Evolutionary conservation across 1,140 invertebrate genomes (phyloP).

Genomic region (Drosophila carrolli): DNA sequence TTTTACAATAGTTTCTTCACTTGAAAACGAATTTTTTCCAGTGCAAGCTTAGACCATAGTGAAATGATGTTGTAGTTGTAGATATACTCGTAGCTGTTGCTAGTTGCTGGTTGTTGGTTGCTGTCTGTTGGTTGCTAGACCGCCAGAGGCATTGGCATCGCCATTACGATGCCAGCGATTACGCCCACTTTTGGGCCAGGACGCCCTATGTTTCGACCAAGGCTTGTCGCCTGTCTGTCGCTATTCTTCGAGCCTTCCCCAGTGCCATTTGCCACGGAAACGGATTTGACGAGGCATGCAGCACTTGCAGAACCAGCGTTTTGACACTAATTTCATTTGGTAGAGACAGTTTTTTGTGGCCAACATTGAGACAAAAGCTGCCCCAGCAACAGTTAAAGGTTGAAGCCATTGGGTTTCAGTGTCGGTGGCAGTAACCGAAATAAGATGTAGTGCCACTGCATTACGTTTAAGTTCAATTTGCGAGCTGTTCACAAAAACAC

Average conservation of each 20-base stretch:
- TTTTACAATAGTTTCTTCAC: too few species aligned
- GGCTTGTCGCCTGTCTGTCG: conserved; percentile 40
- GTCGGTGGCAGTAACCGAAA: conserved; percentile 21
- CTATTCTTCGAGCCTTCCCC: conserved; percentile 18
- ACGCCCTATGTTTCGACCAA: conserved; percentile 15
- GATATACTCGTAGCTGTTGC: conserved; percentile 15
- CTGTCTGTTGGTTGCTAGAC: conserved; percentile 45
- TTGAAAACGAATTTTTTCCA: background rate
- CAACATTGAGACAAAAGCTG: conserved; percentile 14
- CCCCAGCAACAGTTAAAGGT: conserved; percentile 16
- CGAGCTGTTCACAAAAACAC: conserved; percentile 31
- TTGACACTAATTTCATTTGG: conserved; percentile 80
- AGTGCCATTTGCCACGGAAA: conserved; percentile 47
- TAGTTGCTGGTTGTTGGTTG: conserved; percentile 16
- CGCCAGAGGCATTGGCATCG: conserved; percentile 29
- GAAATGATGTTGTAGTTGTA: conserved; percentile 28
- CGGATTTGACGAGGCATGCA: conserved; percentile 52
- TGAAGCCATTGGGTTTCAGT: background rate
- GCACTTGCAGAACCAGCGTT: conserved; percentile 68
- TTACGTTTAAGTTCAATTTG: conserved; percentile 70
- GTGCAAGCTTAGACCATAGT: conserved; percentile 16
- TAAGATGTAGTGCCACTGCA: conserved; percentile 70
- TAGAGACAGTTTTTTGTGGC: conserved; percentile 65
- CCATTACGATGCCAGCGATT: conserved; percentile 60
- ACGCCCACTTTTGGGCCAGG: conserved; percentile 51